These are phyloP conservation scores for Sigmodon hispidus DNA, from an alignment of 2,113 vertebrate species.

Conservation along the genomic window DNA sequence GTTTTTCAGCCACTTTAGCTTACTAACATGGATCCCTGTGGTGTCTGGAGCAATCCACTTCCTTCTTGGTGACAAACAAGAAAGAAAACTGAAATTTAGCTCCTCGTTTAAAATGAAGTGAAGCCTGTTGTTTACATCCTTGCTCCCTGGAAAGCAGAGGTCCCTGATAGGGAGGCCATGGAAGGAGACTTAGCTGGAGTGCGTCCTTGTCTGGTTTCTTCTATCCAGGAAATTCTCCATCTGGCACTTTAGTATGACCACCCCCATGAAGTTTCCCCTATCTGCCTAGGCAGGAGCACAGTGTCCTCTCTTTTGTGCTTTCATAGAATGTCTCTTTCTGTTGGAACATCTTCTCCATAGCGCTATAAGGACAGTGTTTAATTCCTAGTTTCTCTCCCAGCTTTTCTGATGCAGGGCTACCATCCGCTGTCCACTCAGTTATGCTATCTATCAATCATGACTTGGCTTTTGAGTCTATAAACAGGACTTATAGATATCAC, in stretches of 20 bases:
- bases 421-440: not conserved
- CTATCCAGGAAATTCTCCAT: not conserved
- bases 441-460: not conserved
- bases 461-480: not conserved
- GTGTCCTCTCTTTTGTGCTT: not conserved
- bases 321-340: not conserved
- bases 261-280: not conserved
- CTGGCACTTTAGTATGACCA: not conserved
- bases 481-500: not conserved
- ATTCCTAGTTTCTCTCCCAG: not conserved
- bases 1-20: conserved; percentile 67
- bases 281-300: not conserved
- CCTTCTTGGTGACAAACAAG: conserved; percentile 26
- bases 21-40: conserved; percentile 49
- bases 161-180: not conserved
- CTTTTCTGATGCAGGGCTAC: not conserved
- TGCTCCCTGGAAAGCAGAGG: not conserved
- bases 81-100: conserved; percentile 48
- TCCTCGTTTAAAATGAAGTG: conserved; percentile 26
- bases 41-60: not conserved
- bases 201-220: not conserved
- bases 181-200: not conserved
- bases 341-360: not conserved
- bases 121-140: not conserved
- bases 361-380: not conserved